Evolutionary conservation across 1,140 invertebrate species (phyloP).

Genomic region (Cydia fagiglandana): DNA sequence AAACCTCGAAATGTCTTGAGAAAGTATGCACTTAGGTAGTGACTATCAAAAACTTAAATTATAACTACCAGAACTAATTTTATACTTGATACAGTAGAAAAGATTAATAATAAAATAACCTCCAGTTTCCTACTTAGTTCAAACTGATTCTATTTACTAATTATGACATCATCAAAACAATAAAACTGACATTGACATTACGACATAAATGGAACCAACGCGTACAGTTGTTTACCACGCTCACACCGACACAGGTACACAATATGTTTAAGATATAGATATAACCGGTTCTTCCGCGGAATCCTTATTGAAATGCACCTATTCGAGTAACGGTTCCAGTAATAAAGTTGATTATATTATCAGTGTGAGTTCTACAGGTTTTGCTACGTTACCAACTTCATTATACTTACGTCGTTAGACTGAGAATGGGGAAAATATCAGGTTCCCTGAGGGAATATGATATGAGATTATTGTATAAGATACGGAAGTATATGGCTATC

Average conservation of each 20-base stretch:
- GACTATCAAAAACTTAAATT: no score
- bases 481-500: not conserved
- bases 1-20: no score
- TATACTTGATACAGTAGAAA: no score
- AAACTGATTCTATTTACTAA: not conserved
- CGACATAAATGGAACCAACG: not conserved
- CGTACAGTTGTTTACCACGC: not conserved
- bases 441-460: constrained; percentile 1
- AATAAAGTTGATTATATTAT: constrained; percentile 27
- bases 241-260: not conserved
- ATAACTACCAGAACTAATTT: no score
- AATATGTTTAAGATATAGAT: not conserved
- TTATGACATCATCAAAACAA: constrained; percentile 6
- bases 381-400: not conserved
- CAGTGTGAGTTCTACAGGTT: not conserved
- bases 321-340: constrained; percentile 9
- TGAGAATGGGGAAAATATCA: not conserved
- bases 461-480: not conserved
- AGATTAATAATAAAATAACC: no score
- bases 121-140: no score
- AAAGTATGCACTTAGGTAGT: no score
- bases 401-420: not conserved
- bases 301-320: not conserved
- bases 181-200: constrained; percentile 20
- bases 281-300: not conserved